Base-by-base conservation (phyloP, 2,888 invertebrate genomes). In the Phania funesta region DNA sequence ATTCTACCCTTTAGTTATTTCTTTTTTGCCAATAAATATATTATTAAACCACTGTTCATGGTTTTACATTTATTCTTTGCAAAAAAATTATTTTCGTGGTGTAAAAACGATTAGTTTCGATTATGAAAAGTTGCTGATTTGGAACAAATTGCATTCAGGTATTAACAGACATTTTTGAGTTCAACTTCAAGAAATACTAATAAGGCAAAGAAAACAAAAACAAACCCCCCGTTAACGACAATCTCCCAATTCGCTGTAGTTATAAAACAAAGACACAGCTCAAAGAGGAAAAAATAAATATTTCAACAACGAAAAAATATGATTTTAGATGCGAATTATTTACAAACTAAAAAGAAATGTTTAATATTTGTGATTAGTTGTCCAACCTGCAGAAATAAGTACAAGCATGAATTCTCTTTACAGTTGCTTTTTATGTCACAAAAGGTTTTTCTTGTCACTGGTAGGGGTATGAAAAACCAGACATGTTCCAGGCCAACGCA, bases 71-170 rank as follows among this genome's bases (percentile, higher is more conserved):
- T 8, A 22, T 64, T 32, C 18, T 22, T 62, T 64, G 32, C 44
- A 82, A 65, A 76, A 78, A 62, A 83, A 81, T 84, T 84, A 74
- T 83, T 79, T 56, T 70, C 75, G 84, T 85, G 84, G 82, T 83
- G 84, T 84, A 58, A 87, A 88, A 86, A 85, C 84, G 85, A 87
- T 87, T 87, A 85, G 86, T 85, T 87, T 86, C 87, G 89, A 88
- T 87, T 89, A 87, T 89, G 88, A 84, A 86, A 87, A 87, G 82
- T 86, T 85, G 85, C 85, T 89, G 87, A 88, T 87, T 89, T 86
- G 89, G 88, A 89, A 89, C 89, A 86, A 89, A 89, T 89, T 86
- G 85, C 84, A 83, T 79, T 81, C 54, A 48, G 26, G 38, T 48
- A 67, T 58, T 70, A 44, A 68, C 16, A 48, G 32, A 16, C 22